Percentiles rank a stretch among this genome's conserved stretches.
phyloP scores from a whole-genome alignment of 2,888 invertebrate species.

The Adelognathus sp. region DNA sequence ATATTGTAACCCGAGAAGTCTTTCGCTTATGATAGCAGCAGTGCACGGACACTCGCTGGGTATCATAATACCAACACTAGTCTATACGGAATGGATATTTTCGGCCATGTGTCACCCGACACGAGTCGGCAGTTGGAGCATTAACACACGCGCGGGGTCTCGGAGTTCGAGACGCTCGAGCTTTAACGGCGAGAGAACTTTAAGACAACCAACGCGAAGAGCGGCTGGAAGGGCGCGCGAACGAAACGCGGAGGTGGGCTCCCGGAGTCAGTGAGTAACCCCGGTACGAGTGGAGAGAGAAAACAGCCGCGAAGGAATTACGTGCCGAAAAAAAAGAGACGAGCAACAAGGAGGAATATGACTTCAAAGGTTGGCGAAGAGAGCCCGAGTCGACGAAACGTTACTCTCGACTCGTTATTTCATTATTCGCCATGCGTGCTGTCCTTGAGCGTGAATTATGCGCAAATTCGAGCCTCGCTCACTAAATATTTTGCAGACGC shows the following conservation, averaged over 20 bases:
- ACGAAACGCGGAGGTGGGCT: constrained; percentile 52
- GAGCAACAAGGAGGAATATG: constrained; percentile 50
- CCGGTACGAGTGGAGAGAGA: constrained; percentile 45
- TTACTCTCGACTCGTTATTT: constrained; percentile 64
- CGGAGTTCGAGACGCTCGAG: constrained; percentile 14
- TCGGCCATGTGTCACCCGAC: constrained; percentile 70
- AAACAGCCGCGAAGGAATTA: constrained; percentile 62
- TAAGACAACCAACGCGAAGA: constrained; percentile 42
- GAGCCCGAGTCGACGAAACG: constrained; percentile 23
- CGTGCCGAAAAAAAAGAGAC: constrained; percentile 66
- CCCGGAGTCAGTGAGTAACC: constrained; percentile 39
- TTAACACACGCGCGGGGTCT: constrained; percentile 5
- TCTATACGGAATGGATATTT: constrained; percentile 65
- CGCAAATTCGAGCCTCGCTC: neutral
- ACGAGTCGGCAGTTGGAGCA: constrained; percentile 59
- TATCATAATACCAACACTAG: neutral
- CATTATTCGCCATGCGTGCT: constrained; percentile 60
- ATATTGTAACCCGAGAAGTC: neutral
- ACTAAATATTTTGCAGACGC: no score
- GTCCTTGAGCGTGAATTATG: constrained; percentile 41
- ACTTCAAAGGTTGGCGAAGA: constrained; percentile 70
- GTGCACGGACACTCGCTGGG: neutral
- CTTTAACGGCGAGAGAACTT: constrained; percentile 51
- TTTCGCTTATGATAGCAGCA: neutral
- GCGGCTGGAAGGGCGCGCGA: neutral